Base-by-base conservation (phyloP, 2,888 invertebrate species). In the Melipona bicolor region DNA sequence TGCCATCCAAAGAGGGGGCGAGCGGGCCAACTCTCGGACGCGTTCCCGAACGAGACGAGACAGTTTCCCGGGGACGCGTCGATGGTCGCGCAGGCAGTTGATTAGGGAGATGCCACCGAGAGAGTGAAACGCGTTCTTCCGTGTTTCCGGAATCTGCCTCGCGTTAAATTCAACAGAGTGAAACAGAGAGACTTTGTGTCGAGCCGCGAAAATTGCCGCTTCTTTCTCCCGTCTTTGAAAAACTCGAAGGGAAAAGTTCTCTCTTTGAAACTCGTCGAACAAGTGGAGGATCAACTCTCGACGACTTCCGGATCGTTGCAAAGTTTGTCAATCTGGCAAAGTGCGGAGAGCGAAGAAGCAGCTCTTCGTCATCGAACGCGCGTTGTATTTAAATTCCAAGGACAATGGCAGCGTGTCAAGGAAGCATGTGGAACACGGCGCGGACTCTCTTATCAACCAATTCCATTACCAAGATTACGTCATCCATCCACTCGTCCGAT, bases 381-480 rank as follows among this genome's bases (percentile, higher is more conserved):
- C 24, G 43, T 9, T 43, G 19, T 13, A 27, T 61, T 49, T 19
- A 24, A 19, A 43, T 61, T 61, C 3, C 49, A 61, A 9, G 17
- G 3, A 19, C 43, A 62, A 69, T 76, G n/a, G 52, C 68, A 0
- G 54, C 43, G 79, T 43, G 62, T 32, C 27, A 27, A 54, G 61
- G 56, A 75, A 79, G 61, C 67, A 50, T 36, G 27, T 21, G 24
- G 19, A 49, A n/a, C 19, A 21, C 52, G 19, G 19, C 27, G 49
- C n/a, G 17, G 27, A 67, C 70, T 19, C 27, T 54, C 69, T 70
- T 70, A 70, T 75, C 81, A 67, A 59, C 59, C 82, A 68, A 76
- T 83, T 81, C 83, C 81, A 83, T 83, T 83, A 83, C 68, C 67
- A 81, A 83, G 83, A 83, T 83, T 81, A 76, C 71, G 76, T 72